A percentile compares a stretch with the other conserved stretches of the same genome.
These are phyloP conservation scores for Papilio polyxenes DNA, from an alignment of 1,140 invertebrate species.

Conservation along the genomic window DNA sequence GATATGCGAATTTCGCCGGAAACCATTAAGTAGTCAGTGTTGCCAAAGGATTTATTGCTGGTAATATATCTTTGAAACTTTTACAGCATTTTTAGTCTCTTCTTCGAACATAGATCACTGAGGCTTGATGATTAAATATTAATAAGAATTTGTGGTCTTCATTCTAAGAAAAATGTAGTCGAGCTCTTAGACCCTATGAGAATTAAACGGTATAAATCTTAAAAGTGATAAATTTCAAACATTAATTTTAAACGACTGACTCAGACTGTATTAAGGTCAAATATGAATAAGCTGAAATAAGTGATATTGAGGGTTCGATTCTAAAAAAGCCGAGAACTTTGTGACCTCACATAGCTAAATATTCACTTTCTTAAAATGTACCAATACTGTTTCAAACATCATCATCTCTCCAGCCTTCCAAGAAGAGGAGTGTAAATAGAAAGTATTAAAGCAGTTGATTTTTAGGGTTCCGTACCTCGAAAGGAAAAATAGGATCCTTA, in stretches of 20 bases:
- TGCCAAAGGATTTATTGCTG: constrained; percentile 46
- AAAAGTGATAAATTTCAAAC: constrained; percentile 12
- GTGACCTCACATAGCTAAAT: background rate
- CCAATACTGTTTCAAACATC: background rate
- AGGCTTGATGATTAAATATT: constrained; percentile 39
- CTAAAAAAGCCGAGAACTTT: background rate
- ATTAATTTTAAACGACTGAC: background rate
- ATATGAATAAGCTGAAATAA: background rate
- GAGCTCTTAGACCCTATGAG: background rate
- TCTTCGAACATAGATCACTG: constrained; percentile 21
- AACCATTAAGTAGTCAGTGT: constrained; percentile 50
- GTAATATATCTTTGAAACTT: constrained; percentile 49
- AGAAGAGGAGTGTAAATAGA: background rate
- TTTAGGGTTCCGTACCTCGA: no score
- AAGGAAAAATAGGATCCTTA: no score
- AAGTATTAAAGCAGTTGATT: background rate
- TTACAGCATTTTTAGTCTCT: constrained; percentile 42
- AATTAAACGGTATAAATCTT: background rate
- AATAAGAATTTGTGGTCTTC: constrained; percentile 18
- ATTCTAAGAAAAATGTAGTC: background rate
- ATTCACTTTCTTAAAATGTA: background rate
- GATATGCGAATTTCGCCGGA: constrained; percentile 51
- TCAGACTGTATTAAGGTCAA: background rate
- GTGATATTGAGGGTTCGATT: background rate
- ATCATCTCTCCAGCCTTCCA: background rate